A percentile compares a stretch with the other conserved stretches of the same genome.
Conservation (phyloP, 2,888 invertebrate species). For the Lasiommata megera region DNA sequence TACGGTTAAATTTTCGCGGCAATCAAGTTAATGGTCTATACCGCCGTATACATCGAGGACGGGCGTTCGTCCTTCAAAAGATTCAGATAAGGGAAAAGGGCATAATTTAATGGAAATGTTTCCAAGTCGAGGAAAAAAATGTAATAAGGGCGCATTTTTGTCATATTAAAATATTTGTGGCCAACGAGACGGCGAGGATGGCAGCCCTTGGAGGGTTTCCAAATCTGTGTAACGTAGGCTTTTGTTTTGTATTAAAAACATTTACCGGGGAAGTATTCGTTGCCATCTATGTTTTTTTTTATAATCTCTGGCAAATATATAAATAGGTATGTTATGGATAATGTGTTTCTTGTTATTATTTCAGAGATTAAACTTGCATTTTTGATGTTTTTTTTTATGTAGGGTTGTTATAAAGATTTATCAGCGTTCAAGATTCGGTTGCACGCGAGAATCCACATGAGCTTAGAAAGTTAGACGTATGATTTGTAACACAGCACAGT, state of each 20-base stretch:
- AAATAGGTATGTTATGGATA: too few relatives aligned
- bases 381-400: too few relatives aligned
- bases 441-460: too few relatives aligned
- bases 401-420: too few relatives aligned
- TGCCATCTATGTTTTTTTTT: too few relatives aligned
- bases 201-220: conserved; percentile 53
- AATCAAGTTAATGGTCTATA: conserved; percentile 13
- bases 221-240: conserved; percentile 34
- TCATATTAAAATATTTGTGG: conserved; percentile 44
- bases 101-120: conserved; percentile 48
- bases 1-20: background rate
- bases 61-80: conserved; percentile 9
- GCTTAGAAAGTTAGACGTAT: too few relatives aligned
- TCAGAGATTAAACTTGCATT: too few relatives aligned
- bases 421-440: too few relatives aligned
- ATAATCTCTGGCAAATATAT: too few relatives aligned
- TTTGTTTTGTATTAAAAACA: background rate
- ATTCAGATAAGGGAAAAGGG: conserved; percentile 12
- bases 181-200: conserved; percentile 43
- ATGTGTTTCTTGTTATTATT: too few relatives aligned
- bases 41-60: background rate
- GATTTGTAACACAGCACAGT: too few relatives aligned
- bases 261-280: background rate
- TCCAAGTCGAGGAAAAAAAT: conserved; percentile 43
- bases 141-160: conserved; percentile 43